These are phyloP conservation scores for Apocheima hispidaria DNA, from an alignment of 2,888 invertebrate species.

Conservation along the genomic window DNA sequence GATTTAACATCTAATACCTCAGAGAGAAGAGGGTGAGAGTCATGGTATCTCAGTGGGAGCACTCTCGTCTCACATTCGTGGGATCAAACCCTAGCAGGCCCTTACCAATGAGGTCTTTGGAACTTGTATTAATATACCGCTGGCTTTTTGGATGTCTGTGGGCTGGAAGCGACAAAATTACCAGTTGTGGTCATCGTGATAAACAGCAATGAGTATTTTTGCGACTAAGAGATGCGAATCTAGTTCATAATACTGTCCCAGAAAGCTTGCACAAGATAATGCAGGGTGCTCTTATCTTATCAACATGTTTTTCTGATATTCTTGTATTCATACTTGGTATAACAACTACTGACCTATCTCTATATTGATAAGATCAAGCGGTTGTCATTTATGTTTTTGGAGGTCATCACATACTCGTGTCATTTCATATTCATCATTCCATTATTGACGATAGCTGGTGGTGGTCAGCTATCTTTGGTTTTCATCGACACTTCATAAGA, in stretches of 20 bases:
- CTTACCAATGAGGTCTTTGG: no score
- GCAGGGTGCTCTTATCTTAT: constrained; percentile 57
- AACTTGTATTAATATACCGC: no score
- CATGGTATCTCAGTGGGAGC: no score
- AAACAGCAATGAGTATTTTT: no score
- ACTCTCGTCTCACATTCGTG: no score
- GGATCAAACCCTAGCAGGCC: no score
- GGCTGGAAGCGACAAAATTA: no score
- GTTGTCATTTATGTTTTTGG: neutral
- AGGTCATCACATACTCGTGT: neutral
- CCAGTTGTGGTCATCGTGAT: no score
- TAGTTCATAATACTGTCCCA: constrained; percentile 35
- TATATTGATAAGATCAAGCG: constrained; percentile 11
- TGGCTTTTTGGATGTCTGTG: no score
- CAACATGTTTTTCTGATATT: constrained; percentile 48
- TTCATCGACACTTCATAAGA: neutral
- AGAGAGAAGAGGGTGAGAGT: no score
- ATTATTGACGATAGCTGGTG: neutral
- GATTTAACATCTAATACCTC: no score
- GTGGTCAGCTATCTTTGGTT: neutral
- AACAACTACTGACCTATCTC: constrained; percentile 4
- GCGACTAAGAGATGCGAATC: no score
- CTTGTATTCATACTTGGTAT: constrained; percentile 29
- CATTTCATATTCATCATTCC: neutral
- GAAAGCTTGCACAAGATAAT: constrained; percentile 44